Conservation (phyloP, 2,797 vertebrate species). For the Linurgus olivaceus region DNA sequence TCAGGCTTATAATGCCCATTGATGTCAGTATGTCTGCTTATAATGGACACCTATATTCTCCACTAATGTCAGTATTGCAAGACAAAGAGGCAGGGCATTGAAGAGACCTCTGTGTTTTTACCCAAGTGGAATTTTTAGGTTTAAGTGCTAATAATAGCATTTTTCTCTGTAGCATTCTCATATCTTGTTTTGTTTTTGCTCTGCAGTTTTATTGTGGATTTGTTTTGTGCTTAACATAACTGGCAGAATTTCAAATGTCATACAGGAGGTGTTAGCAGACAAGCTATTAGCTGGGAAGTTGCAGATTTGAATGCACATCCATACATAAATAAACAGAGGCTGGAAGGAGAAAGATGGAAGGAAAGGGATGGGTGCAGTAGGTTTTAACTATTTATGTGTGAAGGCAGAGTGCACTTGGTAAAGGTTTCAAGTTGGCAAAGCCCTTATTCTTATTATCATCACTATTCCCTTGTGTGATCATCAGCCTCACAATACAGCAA, state of each 20-base stretch:
- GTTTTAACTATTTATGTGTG: neutral
- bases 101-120: neutral
- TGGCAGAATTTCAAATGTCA: neutral
- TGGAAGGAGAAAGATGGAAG: neutral
- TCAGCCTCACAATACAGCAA: neutral
- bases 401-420: neutral
- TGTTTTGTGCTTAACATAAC: neutral
- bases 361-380: neutral
- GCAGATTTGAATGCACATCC: neutral
- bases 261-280: neutral
- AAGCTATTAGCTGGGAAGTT: neutral
- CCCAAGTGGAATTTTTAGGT: neutral
- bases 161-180: neutral
- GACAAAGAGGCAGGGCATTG: neutral
- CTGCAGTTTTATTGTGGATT: neutral
- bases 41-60: neutral
- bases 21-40: neutral
- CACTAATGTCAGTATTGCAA: neutral
- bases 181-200: neutral
- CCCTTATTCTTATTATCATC: neutral
- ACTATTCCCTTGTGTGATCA: neutral
- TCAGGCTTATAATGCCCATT: neutral
- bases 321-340: neutral
- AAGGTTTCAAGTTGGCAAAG: neutral
- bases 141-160: neutral